Evolutionary conservation across 2,888 invertebrate species (phyloP), one percentile per base, ranked within the genome.

Genomic region (Isoperla grammatica): DNA sequence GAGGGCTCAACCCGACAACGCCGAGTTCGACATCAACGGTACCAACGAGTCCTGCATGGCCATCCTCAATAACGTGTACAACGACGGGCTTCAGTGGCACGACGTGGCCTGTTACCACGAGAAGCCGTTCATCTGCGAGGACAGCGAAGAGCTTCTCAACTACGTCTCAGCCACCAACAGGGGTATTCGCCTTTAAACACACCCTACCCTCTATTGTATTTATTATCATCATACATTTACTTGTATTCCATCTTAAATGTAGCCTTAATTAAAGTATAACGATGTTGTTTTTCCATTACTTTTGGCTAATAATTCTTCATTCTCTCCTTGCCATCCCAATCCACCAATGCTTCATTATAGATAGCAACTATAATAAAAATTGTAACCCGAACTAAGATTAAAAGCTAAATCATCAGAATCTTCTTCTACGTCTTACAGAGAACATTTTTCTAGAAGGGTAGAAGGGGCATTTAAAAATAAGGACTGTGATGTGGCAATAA

Each of bases 91-190:
- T 73, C 90, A 90, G 66, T 94, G 93, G 93, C 93, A 93, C 76
- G 93, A 93, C 75, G 92, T 93, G 57, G 92, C 92, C 65, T 93
- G 93, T 75, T 92, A 93, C 75, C 93, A 93, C 76, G 90, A 93
- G 76, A 94, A 94, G 73, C 93, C 93, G 1, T 84, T 93, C 73
- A 84, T 94, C 67, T 94, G 93, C 74, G 94, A 93, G 73, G 93
- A 94, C 75, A 88, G 87, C 63, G 91, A 92, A 56, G 93, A 93
- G 72, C 83, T 94, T 63, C 81, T 93, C 70, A 88, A 84, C 74
- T 93, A 92, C 75, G 83, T 93, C 64, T 87, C 87, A 60, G 85
- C 86, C 74, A 91, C 87, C 71, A 92, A 93, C 79, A 88, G 86
- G 66, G 87, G 88, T 67, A 78, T 92, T 69, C 86, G 89, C 73